Evolutionary conservation across 2,888 invertebrate genomes (phyloP).

Genomic region (Oligia latruncula): DNA sequence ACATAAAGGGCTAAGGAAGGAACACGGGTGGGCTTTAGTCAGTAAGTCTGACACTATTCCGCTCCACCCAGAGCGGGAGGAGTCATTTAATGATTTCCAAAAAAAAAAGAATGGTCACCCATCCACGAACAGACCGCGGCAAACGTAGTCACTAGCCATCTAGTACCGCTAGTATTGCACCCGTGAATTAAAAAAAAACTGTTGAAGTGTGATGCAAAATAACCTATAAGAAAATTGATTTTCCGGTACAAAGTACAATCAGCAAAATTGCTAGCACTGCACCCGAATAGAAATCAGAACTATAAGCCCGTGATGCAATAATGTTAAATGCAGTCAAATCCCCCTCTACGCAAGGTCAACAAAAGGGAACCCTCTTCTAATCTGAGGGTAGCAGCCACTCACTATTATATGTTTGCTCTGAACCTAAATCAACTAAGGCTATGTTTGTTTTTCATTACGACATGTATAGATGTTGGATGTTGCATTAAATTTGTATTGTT

Average conservation of each 20-base stretch:
- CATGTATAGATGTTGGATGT: constrained; percentile 66
- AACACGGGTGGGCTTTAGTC: no score
- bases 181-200: constrained; percentile 7
- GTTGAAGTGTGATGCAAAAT: constrained; percentile 54
- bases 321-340: constrained; percentile 67
- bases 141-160: not conserved
- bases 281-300: constrained; percentile 39
- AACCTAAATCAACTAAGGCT: constrained; percentile 75
- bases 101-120: no score
- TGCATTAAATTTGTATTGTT: constrained; percentile 68
- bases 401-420: constrained; percentile 75
- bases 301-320: constrained; percentile 64
- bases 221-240: constrained; percentile 10
- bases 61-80: no score
- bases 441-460: constrained; percentile 80
- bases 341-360: constrained; percentile 65
- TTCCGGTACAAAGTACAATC: constrained; percentile 20
- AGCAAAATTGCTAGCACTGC: constrained; percentile 21
- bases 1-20: no score
- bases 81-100: no score
- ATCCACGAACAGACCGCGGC: not conserved
- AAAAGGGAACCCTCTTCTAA: constrained; percentile 67
- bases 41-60: no score
- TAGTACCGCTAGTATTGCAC: not conserved
- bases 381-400: constrained; percentile 72